A percentile compares a stretch with the other conserved stretches of the same genome.
These are phyloP conservation scores for Trematomus loennbergii DNA, from an alignment of 2,113 vertebrate genomes.

Conservation along the genomic window DNA sequence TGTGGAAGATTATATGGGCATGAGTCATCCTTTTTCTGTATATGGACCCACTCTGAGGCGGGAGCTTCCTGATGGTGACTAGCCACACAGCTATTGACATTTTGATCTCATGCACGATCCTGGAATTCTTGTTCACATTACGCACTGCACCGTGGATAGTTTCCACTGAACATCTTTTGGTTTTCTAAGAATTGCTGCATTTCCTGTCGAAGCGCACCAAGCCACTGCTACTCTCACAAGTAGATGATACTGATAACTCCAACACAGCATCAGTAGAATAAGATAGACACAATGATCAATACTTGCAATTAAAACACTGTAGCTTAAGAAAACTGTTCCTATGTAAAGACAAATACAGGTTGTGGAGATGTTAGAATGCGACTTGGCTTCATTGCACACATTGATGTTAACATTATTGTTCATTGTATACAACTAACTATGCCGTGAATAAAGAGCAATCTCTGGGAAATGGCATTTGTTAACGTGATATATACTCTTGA, in stretches of 20 bases:
- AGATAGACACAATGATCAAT: neutral
- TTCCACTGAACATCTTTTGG: conserved; percentile 43
- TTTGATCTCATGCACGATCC: conserved; percentile 74
- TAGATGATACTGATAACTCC: neutral
- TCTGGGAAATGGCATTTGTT: neutral
- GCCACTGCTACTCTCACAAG: neutral
- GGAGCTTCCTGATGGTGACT: conserved; percentile 70
- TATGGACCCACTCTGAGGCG: conserved; percentile 59
- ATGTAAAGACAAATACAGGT: neutral
- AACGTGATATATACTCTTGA: conserved; percentile 1
- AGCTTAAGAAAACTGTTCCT: neutral
- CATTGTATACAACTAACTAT: neutral
- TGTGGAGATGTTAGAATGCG: neutral
- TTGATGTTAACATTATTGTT: neutral
- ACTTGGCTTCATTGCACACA: neutral
- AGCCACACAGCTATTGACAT: conserved; percentile 68
- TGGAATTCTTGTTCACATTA: conserved; percentile 68
- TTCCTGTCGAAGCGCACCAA: neutral
- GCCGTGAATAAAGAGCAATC: neutral
- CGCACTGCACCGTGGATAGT: conserved; percentile 42
- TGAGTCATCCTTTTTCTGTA: conserved; percentile 74
- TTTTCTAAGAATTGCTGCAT: conserved; percentile 30
- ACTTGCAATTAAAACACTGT: neutral
- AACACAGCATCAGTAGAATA: neutral
- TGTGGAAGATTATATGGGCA: conserved; percentile 73